phyloP scores from a whole-genome alignment of 1,140 invertebrate genomes.

The Melitaea cinxia region DNA sequence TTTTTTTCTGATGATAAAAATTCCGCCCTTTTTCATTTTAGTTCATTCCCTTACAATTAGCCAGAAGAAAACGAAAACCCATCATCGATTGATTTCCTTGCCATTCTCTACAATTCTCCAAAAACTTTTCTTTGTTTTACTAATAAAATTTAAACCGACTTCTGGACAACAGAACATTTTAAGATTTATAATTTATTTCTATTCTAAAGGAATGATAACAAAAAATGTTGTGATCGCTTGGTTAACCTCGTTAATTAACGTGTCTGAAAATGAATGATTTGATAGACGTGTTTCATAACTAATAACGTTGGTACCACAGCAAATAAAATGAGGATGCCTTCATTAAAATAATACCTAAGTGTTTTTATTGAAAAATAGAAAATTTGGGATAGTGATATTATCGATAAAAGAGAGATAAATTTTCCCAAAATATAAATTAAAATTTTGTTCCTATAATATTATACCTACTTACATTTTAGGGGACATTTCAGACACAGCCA shows the following conservation, averaged over 20 bases:
- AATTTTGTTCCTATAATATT: neutral
- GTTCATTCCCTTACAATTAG: too few species aligned
- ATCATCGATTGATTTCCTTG: too few species aligned
- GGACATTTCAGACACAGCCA: neutral
- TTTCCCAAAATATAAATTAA: too few species aligned
- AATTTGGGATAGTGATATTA: too few species aligned
- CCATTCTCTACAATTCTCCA: too few species aligned
- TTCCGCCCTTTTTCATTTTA: too few species aligned
- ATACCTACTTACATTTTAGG: neutral
- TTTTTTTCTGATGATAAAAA: too few species aligned
- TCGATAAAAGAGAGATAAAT: too few species aligned
- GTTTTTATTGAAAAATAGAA: neutral
- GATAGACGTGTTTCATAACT: constrained; percentile 14
- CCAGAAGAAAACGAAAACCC: too few species aligned
- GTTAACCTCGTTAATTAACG: constrained; percentile 28
- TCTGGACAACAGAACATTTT: neutral
- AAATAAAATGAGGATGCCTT: constrained; percentile 15
- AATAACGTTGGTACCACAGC: neutral
- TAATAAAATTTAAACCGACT: too few species aligned
- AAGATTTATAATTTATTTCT: neutral
- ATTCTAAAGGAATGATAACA: neutral
- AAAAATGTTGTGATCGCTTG: constrained; percentile 21
- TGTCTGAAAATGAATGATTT: constrained; percentile 18
- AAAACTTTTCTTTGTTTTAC: too few species aligned
- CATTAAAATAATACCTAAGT: neutral